A percentile compares a stretch with the other conserved stretches of the same genome.
These are phyloP conservation scores for Riptortus pedestris DNA, from an alignment of 1,140 invertebrate species.

Conservation along the genomic window DNA sequence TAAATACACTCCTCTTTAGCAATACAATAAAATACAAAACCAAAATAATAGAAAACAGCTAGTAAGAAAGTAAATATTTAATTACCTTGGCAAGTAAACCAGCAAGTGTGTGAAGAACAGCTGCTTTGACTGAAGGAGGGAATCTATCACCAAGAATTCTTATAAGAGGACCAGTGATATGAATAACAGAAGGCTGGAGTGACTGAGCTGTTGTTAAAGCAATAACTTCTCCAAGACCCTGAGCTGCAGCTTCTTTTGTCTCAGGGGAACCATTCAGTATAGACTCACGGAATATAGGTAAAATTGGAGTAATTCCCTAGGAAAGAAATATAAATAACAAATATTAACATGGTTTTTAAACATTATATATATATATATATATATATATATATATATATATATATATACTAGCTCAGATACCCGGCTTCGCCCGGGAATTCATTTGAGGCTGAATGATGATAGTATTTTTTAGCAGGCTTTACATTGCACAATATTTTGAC, in stretches of 20 bases:
- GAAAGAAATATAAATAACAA: slow-evolving; percentile 28
- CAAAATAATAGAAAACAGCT: too few species aligned
- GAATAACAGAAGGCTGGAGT: slow-evolving; percentile 86
- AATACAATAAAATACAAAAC: too few species aligned
- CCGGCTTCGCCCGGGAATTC: too few species aligned
- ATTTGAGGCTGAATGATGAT: too few species aligned
- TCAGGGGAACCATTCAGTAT: slow-evolving; percentile 89
- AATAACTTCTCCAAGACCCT: slow-evolving; percentile 87
- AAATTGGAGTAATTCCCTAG: slow-evolving; percentile 78
- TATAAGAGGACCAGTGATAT: slow-evolving; percentile 95
- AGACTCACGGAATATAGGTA: slow-evolving; percentile 91
- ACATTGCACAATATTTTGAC: too few species aligned
- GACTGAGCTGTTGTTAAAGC: slow-evolving; percentile 70
- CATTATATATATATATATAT: slow-evolving; percentile 4
- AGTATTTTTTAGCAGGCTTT: too few species aligned
- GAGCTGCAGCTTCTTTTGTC: slow-evolving; percentile 88
- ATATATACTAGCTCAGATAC: too few species aligned
- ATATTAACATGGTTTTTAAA: neutral
- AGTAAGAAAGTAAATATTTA: too few species aligned
- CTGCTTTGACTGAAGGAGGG: slow-evolving; percentile 86
- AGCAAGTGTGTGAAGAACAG: slow-evolving; percentile 87
- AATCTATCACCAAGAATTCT: slow-evolving; percentile 90
- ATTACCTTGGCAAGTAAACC: slow-evolving; percentile 76
- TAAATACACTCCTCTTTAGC: slow-evolving; percentile 5
- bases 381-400: too few species aligned